phyloP scores from a whole-genome alignment of 1,140 invertebrate genomes.

The Rhizoglyphus robini region DNA sequence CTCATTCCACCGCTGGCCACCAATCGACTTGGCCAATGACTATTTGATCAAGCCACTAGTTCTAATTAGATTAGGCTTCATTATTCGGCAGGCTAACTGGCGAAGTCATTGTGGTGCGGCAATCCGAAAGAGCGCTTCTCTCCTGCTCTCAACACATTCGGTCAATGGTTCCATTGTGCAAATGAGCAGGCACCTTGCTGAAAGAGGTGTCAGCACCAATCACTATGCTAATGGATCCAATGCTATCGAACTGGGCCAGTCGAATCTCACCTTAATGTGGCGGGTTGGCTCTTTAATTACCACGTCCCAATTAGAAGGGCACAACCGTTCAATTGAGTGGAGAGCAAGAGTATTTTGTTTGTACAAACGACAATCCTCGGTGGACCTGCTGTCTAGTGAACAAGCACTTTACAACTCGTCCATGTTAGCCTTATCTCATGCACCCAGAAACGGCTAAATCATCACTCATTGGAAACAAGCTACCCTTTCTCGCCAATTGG shows the following conservation, averaged over 20 bases:
- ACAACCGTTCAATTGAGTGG: not conserved
- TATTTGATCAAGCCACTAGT: slow-evolving; percentile 5
- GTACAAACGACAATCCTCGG: not conserved
- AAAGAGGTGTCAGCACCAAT: no score
- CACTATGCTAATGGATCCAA: no score
- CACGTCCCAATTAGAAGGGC: not conserved
- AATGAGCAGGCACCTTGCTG: no score
- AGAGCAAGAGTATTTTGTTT: not conserved
- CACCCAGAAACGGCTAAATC: slow-evolving; percentile 3
- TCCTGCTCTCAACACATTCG: no score
- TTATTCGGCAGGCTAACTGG: no score
- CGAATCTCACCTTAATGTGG: not conserved
- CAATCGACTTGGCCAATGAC: not conserved
- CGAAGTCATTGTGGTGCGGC: no score
- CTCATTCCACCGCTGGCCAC: no score
- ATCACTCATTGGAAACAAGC: not conserved
- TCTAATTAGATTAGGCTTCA: not conserved
- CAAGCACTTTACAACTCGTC: not conserved
- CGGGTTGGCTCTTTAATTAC: not conserved
- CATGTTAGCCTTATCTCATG: not conserved
- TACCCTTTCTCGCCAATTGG: not conserved
- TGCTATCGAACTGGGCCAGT: no score
- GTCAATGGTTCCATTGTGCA: no score
- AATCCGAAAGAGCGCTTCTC: no score
- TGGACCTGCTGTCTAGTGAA: not conserved